Conservation (phyloP, 2,888 invertebrate genomes). For the Stegophylla sp. region DNA sequence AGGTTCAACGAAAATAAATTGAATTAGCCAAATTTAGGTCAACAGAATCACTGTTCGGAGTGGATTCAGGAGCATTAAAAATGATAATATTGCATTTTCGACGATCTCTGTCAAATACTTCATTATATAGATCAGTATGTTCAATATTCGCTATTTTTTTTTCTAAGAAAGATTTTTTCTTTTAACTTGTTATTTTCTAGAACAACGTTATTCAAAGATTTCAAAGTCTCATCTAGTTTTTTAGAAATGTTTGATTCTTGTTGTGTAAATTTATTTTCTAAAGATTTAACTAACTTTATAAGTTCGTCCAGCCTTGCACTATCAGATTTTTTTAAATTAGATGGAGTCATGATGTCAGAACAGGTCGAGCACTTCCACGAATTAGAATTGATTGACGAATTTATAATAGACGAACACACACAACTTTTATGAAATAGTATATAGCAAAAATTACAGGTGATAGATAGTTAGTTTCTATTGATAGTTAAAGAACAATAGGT, state of each 20-base stretch:
- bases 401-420: neutral
- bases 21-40: slow-evolving; percentile 1
- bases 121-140: neutral
- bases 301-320: neutral
- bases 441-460: neutral
- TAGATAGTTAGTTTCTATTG: neutral
- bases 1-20: slow-evolving; percentile 5
- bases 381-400: neutral
- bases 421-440: neutral
- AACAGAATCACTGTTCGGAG: neutral
- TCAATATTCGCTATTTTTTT: neutral
- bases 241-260: neutral
- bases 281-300: neutral
- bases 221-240: neutral
- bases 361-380: neutral
- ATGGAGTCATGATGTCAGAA: neutral
- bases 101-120: slow-evolving; percentile 13
- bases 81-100: slow-evolving; percentile 1
- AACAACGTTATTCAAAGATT: neutral
- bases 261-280: neutral
- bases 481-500: neutral
- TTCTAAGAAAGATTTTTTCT: neutral
- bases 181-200: neutral
- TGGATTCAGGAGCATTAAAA: slow-evolving; percentile 13
- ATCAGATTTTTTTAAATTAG: neutral